Evolutionary conservation across 2,888 invertebrate species (phyloP).

Genomic region (Octonoba sinensis): DNA sequence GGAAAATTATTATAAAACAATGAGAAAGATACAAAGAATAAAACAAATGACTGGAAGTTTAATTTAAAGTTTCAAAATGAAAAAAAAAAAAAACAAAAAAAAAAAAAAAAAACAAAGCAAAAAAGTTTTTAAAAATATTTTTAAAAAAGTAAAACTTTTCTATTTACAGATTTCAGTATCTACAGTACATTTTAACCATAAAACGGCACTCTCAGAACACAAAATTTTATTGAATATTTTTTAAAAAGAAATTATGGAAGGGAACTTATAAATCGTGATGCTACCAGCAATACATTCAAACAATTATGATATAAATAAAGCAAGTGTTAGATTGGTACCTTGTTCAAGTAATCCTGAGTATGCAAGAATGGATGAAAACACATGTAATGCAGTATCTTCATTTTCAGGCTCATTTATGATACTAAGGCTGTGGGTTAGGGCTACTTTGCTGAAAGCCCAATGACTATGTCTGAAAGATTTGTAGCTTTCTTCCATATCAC

Average conservation of each 20-base stretch:
- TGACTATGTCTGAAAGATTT: constrained; percentile 73
- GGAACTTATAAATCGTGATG: neutral
- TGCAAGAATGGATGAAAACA: constrained; percentile 89
- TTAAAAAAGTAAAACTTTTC: too few relatives aligned
- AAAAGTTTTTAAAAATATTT: too few relatives aligned
- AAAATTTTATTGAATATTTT: neutral
- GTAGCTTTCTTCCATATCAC: constrained; percentile 84
- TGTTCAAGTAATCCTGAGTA: constrained; percentile 80
- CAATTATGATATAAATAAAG: neutral
- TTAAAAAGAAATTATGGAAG: neutral
- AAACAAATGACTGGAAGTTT: too few relatives aligned
- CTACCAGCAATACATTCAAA: neutral
- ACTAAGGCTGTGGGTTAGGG: constrained; percentile 85
- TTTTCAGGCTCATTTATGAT: constrained; percentile 85
- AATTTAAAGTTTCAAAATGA: too few relatives aligned
- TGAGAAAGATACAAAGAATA: too few relatives aligned
- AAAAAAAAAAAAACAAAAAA: too few relatives aligned
- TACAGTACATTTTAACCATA: too few relatives aligned
- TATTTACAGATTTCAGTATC: too few relatives aligned
- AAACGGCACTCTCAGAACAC: too few relatives aligned
- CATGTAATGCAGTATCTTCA: constrained; percentile 85
- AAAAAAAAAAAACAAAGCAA: too few relatives aligned
- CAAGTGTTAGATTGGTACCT: constrained; percentile 28
- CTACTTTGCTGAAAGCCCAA: constrained; percentile 90
- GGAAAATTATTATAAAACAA: too few relatives aligned